Base-by-base conservation (phyloP, 2,888 invertebrate genomes). In the Branchipolynoe longqiensis region DNA sequence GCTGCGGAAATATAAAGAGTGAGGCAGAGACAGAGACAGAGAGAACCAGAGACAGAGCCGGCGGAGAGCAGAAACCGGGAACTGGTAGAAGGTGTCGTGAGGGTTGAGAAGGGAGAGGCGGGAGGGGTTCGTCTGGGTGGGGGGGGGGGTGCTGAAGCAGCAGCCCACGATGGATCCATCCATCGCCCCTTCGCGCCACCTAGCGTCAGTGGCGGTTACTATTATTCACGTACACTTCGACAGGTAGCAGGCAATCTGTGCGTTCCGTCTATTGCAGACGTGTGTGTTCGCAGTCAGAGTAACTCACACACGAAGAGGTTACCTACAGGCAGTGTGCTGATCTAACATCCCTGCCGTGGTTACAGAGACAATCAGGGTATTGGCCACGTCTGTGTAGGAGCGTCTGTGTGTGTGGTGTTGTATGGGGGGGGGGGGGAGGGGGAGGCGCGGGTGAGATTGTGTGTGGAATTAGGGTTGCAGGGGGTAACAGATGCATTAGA, bases 181-280 rank as follows among this genome's bases (percentile, higher is more conserved):
- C 8, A 48, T 8, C 69, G 69, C 18, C 69, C 69, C 69, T 36
- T 14, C 12, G 38, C 69, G 69, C 69, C 69, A 38, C 69, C 69
- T 4, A 69, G 69, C 69, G 38, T 69, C 69, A 22, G 33, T 38
- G 38, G 69, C 69, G 36, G 22, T 38, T 18, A 69, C 69, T 69
- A 69, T 22, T 12, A 69, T n/a, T 18, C 69, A 0, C 36, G 48
- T 1, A 36, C 38, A n/a, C 36, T 38, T 33, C 69, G 36, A 69
- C 18, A 36, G 38, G 69, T 69, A 69, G 33, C 69, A 69, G 38
- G 33, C 69, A 69, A 69, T 69, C 33, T 33, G 69, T 69, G 38
- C n/a, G n/a, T n/a, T n/a, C n/a, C n/a, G n/a, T n/a, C n/a, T n/a
- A n/a, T n/a, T n/a, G n/a, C n/a, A n/a, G n/a, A n/a, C n/a, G n/a